Conservation (phyloP, 2,888 invertebrate species). For the Drosophila ustulata region DNA sequence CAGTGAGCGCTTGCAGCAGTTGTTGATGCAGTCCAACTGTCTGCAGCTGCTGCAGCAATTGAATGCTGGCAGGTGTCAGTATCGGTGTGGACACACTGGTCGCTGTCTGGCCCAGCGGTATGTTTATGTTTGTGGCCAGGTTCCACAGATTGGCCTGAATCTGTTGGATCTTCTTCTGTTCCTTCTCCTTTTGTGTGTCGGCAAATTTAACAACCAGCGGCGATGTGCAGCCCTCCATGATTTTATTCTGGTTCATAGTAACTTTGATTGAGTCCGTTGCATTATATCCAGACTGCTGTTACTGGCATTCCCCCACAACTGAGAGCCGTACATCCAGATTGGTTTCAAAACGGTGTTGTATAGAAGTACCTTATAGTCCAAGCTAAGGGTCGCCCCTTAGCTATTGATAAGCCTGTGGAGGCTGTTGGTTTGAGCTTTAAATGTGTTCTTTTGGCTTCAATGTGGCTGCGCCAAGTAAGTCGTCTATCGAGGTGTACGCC, state of each 20-base stretch:
- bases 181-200: conserved; percentile 99
- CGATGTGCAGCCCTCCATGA: conserved; percentile 99
- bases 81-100: conserved; percentile 86
- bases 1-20: conserved; percentile 86
- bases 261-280: no score
- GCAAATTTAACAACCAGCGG: conserved; percentile 99
- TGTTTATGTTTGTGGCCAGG: conserved; percentile 87
- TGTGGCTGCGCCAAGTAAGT: no score
- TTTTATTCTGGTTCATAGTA: conserved; percentile 98
- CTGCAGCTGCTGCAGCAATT: conserved; percentile 88
- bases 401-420: no score
- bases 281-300: no score
- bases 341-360: no score
- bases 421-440: no score
- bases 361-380: no score
- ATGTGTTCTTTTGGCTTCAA: no score
- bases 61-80: conserved; percentile 88
- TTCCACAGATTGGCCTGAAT: conserved; percentile 97
- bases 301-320: no score
- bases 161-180: conserved; percentile 97
- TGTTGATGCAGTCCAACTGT: conserved; percentile 89
- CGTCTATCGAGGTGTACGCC: no score
- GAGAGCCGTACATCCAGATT: no score
- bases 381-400: no score
- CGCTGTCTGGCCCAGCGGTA: conserved; percentile 86